Evolutionary conservation across 2,888 invertebrate genomes (phyloP).

Genomic region (Microplitis manilae): DNA sequence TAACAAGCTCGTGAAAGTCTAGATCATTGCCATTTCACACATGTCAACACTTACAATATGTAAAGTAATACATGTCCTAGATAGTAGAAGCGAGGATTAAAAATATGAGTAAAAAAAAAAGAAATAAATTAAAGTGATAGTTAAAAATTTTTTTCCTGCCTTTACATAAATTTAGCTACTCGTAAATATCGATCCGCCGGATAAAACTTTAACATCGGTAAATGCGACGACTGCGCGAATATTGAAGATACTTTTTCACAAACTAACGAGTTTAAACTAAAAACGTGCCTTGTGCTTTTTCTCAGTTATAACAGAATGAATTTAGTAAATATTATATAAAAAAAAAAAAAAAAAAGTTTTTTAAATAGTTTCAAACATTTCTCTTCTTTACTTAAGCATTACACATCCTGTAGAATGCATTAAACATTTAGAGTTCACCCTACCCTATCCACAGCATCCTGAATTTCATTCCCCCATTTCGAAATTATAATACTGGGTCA

Average conservation of each 20-base stretch:
- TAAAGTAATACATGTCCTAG: neutral
- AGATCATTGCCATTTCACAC: neutral
- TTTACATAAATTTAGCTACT: slow-evolving; percentile 17
- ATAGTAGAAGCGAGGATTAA: neutral
- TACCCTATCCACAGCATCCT: neutral
- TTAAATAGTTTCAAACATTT: neutral
- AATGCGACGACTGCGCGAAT: neutral
- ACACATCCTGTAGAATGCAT: neutral
- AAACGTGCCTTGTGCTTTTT: neutral
- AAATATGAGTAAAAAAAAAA: neutral
- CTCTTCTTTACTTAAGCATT: neutral
- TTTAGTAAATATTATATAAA: neutral
- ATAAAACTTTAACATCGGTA: neutral
- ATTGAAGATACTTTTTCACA: neutral
- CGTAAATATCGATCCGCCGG: neutral
- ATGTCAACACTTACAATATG: neutral
- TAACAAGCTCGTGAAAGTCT: neutral
- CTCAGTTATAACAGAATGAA: neutral
- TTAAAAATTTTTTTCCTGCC: neutral
- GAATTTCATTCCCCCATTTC: neutral
- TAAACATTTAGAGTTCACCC: neutral
- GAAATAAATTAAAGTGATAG: neutral
- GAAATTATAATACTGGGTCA: neutral
- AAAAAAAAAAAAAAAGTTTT: neutral
- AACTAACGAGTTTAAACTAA: neutral